phyloP scores from a whole-genome alignment of 1,140 invertebrate species.

The Psix sp. region DNA sequence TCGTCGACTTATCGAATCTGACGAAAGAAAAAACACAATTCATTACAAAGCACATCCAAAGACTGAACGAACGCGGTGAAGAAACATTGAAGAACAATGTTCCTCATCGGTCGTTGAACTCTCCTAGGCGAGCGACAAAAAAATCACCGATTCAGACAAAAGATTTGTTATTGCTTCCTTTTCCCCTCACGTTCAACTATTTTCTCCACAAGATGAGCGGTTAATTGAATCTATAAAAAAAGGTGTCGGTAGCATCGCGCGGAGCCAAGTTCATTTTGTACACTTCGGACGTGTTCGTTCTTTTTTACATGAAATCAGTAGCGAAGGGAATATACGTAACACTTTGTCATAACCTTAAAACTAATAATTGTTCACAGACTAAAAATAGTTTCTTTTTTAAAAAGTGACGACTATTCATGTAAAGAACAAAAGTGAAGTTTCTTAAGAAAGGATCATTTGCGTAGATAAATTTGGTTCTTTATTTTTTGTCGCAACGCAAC shows the following conservation, averaged over 20 bases:
- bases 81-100: slow-evolving; percentile 42
- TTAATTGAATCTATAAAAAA: neutral
- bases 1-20: neutral
- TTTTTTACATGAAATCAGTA: too few species aligned
- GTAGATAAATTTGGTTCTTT: too few species aligned
- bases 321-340: too few species aligned
- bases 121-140: slow-evolving; percentile 25
- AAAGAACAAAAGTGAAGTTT: too few species aligned
- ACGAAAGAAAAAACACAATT: slow-evolving; percentile 27
- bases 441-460: too few species aligned
- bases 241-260: neutral
- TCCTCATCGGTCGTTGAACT: slow-evolving; percentile 40
- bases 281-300: too few species aligned
- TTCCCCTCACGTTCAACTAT: slow-evolving; percentile 4
- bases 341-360: too few species aligned
- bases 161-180: slow-evolving; percentile 16
- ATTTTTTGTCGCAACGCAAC: too few species aligned
- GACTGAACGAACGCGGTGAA: slow-evolving; percentile 15
- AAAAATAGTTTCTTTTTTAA: too few species aligned
- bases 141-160: slow-evolving; percentile 22
- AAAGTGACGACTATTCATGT: too few species aligned
- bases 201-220: neutral
- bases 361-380: too few species aligned
- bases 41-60: slow-evolving; percentile 35
- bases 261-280: neutral